Conservation (phyloP, 2,888 invertebrate genomes). For the Aricia artaxerxes region DNA sequence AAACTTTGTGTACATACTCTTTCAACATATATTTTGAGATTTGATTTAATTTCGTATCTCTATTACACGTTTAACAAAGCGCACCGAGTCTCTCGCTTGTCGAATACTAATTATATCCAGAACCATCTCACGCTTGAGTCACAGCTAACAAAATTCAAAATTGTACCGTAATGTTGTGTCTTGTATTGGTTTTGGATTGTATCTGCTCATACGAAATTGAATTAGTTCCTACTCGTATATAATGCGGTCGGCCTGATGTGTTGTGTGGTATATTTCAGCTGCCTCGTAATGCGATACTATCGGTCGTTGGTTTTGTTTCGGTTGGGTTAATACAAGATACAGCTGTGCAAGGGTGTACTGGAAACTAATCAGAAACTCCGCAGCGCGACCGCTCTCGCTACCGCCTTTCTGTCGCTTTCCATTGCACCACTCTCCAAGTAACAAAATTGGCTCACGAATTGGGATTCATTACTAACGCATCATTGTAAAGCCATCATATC, state of each 20-base stretch:
- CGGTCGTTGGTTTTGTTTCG: slow-evolving; percentile 80
- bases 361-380: slow-evolving; percentile 76
- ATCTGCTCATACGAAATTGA: slow-evolving; percentile 53
- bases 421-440: slow-evolving; percentile 77
- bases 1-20: background rate
- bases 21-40: slow-evolving; percentile 4
- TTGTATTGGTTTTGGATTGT: slow-evolving; percentile 80
- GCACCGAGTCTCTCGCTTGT: slow-evolving; percentile 31
- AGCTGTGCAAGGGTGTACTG: slow-evolving; percentile 78
- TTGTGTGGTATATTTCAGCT: slow-evolving; percentile 80
- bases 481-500: slow-evolving; percentile 76
- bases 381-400: slow-evolving; percentile 55
- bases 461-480: slow-evolving; percentile 80
- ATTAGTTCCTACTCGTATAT: slow-evolving; percentile 31
- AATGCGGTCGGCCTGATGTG: slow-evolving; percentile 55
- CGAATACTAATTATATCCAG: slow-evolving; percentile 63
- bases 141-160: slow-evolving; percentile 80
- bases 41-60: slow-evolving; percentile 30
- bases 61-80: slow-evolving; percentile 23
- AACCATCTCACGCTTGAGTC: slow-evolving; percentile 75
- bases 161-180: slow-evolving; percentile 75
- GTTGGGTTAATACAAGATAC: slow-evolving; percentile 82
- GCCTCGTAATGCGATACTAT: slow-evolving; percentile 76
- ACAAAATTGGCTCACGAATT: slow-evolving; percentile 78
- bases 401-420: slow-evolving; percentile 78